Conservation (phyloP, 2,113 vertebrate species). For the Cyprinus carpio region DNA sequence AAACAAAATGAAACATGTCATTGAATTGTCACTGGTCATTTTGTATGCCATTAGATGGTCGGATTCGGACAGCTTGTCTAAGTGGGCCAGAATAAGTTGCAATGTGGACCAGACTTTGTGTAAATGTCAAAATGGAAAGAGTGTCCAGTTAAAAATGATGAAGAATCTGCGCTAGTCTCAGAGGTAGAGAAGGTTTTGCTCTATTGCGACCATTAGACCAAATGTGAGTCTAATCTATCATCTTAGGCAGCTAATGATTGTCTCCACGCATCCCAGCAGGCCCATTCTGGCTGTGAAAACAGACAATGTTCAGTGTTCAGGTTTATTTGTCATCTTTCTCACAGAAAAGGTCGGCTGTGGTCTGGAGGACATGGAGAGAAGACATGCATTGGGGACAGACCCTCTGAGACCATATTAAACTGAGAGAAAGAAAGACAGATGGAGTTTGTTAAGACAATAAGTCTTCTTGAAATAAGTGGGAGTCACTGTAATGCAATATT, state of each 20-base stretch:
- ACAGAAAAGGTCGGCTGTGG: constrained; percentile 11
- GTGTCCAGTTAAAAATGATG: constrained; percentile 10
- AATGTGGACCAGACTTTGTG: background rate
- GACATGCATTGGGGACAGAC: constrained; percentile 35
- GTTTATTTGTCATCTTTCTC: constrained; percentile 54
- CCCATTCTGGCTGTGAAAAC: constrained; percentile 54
- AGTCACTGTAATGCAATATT: constrained; percentile 31
- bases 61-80: background rate
- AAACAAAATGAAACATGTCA: background rate
- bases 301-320: constrained; percentile 52
- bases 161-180: background rate
- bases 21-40: background rate
- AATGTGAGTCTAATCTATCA: constrained; percentile 63
- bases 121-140: background rate
- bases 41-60: background rate
- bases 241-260: constrained; percentile 59
- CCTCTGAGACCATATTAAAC: constrained; percentile 35
- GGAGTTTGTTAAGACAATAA: constrained; percentile 30
- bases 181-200: constrained; percentile 45
- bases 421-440: constrained; percentile 36
- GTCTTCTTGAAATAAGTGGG: constrained; percentile 17
- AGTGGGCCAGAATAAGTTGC: background rate
- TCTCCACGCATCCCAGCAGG: constrained; percentile 56
- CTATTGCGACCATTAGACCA: constrained; percentile 64
- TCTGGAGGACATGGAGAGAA: constrained; percentile 29